These are phyloP conservation scores for Parapsyche elsis DNA, from an alignment of 1,140 invertebrate genomes.

Conservation along the genomic window DNA sequence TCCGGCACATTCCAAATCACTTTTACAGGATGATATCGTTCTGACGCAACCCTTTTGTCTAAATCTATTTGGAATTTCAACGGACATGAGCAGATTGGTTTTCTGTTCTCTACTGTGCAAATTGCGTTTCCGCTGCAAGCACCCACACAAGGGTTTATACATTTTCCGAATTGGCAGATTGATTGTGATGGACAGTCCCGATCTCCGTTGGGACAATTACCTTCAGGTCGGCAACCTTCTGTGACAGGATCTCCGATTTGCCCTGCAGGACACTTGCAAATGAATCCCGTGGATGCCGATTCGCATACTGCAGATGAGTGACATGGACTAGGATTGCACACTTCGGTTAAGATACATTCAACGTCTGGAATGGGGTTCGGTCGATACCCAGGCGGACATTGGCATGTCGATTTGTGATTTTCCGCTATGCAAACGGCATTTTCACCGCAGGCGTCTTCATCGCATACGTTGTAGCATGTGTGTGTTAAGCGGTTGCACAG, in stretches of 20 bases:
- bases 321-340: slow-evolving; percentile 83
- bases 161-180: slow-evolving; percentile 76
- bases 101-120: slow-evolving; percentile 79
- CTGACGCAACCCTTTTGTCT: slow-evolving; percentile 80
- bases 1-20: slow-evolving; percentile 81
- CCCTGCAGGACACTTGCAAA: slow-evolving; percentile 81
- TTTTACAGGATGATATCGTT: slow-evolving; percentile 71
- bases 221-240: slow-evolving; percentile 80
- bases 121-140: slow-evolving; percentile 81
- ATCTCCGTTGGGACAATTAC: slow-evolving; percentile 76
- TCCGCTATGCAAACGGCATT: slow-evolving; percentile 90
- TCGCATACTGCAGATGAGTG: slow-evolving; percentile 84
- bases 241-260: slow-evolving; percentile 81
- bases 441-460: slow-evolving; percentile 82
- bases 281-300: slow-evolving; percentile 70
- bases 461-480: slow-evolving; percentile 84
- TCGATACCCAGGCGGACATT: slow-evolving; percentile 84
- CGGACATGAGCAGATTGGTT: slow-evolving; percentile 80
- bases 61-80: slow-evolving; percentile 75
- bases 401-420: slow-evolving; percentile 82
- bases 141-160: slow-evolving; percentile 81
- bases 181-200: slow-evolving; percentile 79
- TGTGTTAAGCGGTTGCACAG: slow-evolving; percentile 84
- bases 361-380: slow-evolving; percentile 85
- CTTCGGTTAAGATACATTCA: slow-evolving; percentile 75